Percentiles rank a stretch among this genome's conserved stretches.
Conservation (phyloP, 2,888 invertebrate species). For the Oxyscelio sp. region DNA sequence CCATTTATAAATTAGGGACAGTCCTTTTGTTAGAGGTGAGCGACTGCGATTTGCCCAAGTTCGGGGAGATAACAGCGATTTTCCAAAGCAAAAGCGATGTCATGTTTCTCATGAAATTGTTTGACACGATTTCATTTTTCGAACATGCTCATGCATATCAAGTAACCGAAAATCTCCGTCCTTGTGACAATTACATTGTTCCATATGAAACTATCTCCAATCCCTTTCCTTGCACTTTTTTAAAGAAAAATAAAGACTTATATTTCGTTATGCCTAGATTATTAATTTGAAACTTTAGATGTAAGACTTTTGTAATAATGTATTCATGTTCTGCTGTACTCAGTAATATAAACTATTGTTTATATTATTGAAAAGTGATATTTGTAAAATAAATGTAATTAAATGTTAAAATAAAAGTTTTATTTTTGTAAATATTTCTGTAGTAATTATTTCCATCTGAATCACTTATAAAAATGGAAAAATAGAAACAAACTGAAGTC, state of each 20-base stretch:
- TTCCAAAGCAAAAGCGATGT: not conserved
- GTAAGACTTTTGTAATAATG: no score
- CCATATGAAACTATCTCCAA: slow-evolving; percentile 6
- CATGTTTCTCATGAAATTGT: slow-evolving; percentile 13
- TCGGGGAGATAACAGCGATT: slow-evolving; percentile 9
- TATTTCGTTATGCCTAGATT: slow-evolving; percentile 17
- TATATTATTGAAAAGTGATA: no score
- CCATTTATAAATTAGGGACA: slow-evolving; percentile 15
- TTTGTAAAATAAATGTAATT: no score
- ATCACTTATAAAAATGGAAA: no score
- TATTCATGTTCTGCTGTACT: no score
- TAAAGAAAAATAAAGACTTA: not conserved
- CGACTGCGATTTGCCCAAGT: slow-evolving; percentile 11
- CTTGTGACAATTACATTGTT: slow-evolving; percentile 15
- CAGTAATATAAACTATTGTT: no score
- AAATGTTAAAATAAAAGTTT: no score
- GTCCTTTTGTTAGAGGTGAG: slow-evolving; percentile 17
- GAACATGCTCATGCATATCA: slow-evolving; percentile 13
- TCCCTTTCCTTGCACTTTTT: slow-evolving; percentile 4
- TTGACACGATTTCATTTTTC: slow-evolving; percentile 8
- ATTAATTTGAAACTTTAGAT: slow-evolving; percentile 5
- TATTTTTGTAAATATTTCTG: no score
- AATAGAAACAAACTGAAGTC: no score
- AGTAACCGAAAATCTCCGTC: slow-evolving; percentile 6
- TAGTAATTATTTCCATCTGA: no score